Conservation (phyloP, 2,888 invertebrate genomes). For the Idaea straminata region DNA sequence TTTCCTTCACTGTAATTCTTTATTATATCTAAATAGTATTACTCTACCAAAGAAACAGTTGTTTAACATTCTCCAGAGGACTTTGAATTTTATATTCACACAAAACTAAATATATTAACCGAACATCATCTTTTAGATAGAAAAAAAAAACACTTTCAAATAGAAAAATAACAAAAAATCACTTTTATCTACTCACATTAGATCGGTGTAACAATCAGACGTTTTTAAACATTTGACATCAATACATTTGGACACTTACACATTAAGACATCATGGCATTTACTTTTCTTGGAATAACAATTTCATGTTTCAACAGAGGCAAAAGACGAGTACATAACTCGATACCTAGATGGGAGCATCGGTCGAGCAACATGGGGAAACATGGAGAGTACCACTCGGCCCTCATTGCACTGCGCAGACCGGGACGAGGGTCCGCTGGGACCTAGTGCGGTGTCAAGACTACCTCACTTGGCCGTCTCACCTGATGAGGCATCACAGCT, state of each 20-base stretch:
- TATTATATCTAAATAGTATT: too few species aligned
- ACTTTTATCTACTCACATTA: too few species aligned
- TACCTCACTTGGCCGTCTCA: slow-evolving; percentile 90
- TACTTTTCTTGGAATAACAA: background rate
- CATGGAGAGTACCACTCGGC: slow-evolving; percentile 84
- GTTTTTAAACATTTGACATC: too few species aligned
- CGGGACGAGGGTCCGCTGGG: slow-evolving; percentile 89
- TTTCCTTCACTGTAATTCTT: too few species aligned
- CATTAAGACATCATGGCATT: background rate
- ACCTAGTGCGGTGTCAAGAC: slow-evolving; percentile 83
- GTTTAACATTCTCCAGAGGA: too few species aligned
- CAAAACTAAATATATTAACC: too few species aligned
- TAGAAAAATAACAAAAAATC: too few species aligned
- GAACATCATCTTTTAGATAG: too few species aligned
- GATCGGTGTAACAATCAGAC: too few species aligned
- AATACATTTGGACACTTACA: too few species aligned
- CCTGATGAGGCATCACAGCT: slow-evolving; percentile 92
- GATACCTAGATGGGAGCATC: slow-evolving; percentile 94
- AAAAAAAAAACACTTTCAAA: too few species aligned
- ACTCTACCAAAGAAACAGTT: too few species aligned
- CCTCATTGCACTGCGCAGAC: slow-evolving; percentile 87
- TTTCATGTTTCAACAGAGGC: slow-evolving; percentile 81
- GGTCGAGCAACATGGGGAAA: slow-evolving; percentile 93
- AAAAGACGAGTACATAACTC: slow-evolving; percentile 93
- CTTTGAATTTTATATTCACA: background rate